phyloP scores from a whole-genome alignment of 1,140 invertebrate genomes.

The Trigoniulus corallinus region DNA sequence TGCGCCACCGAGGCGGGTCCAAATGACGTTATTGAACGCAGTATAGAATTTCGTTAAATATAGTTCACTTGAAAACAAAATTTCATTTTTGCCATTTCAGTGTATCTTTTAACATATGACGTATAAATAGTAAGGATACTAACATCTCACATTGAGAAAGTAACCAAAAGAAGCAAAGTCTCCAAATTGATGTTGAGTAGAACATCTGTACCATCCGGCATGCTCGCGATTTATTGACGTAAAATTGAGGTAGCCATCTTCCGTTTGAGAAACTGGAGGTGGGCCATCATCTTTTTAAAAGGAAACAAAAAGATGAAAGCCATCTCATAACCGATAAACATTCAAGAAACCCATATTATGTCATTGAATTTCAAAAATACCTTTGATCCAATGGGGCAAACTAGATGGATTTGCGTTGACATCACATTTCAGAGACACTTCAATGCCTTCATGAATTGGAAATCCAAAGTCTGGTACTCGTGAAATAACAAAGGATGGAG shows the following conservation, averaged over 20 bases:
- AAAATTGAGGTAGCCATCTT: slow-evolving; percentile 65
- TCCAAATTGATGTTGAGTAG: slow-evolving; percentile 57
- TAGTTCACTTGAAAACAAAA: background rate
- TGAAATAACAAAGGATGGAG: slow-evolving; percentile 74
- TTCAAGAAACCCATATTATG: no score
- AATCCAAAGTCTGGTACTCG: slow-evolving; percentile 74
- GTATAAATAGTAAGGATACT: slow-evolving; percentile 30
- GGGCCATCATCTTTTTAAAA: slow-evolving; percentile 35
- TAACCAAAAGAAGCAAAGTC: slow-evolving; percentile 75
- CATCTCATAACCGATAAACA: no score
- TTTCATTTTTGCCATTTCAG: background rate
- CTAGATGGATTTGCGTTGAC: slow-evolving; percentile 77
- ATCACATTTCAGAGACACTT: slow-evolving; percentile 70
- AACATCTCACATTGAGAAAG: slow-evolving; percentile 68
- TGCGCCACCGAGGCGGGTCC: no score
- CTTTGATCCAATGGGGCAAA: slow-evolving; percentile 64
- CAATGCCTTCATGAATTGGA: slow-evolving; percentile 61
- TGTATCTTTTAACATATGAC: background rate
- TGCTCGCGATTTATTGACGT: slow-evolving; percentile 51
- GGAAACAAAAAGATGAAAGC: background rate
- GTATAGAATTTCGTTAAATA: background rate
- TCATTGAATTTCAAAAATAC: slow-evolving; percentile 21
- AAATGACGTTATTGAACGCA: no score
- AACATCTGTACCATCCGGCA: slow-evolving; percentile 78
- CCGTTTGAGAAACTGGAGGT: slow-evolving; percentile 42